Conservation (phyloP, 2,113 vertebrate genomes). For the Miniopterus natalensis region DNA sequence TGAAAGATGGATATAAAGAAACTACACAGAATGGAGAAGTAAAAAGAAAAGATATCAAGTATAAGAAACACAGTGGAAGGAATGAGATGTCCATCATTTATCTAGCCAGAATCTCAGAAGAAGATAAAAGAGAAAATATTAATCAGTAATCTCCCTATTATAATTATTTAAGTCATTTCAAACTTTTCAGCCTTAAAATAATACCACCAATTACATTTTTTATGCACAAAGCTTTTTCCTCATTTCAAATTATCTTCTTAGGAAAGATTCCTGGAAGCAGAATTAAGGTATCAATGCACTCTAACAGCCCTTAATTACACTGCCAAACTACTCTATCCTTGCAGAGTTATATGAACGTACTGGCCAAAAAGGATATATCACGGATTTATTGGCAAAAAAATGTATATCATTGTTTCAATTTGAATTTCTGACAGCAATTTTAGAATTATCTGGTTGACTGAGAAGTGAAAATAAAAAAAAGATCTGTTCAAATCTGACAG, state of each 20-base stretch:
- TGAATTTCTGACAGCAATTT: constrained; percentile 23
- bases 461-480: neutral
- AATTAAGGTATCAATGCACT: neutral
- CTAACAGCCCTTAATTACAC: neutral
- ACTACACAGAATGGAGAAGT: neutral
- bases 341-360: neutral
- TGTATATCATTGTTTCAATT: neutral
- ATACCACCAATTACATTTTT: neutral
- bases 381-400: constrained; percentile 1
- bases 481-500: neutral
- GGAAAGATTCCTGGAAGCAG: constrained; percentile 2
- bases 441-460: neutral
- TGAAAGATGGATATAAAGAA: neutral
- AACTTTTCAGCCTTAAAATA: neutral
- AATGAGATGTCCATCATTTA: neutral
- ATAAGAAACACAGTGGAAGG: neutral
- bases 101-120: neutral
- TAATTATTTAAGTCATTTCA: neutral
- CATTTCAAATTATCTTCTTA: constrained; percentile 37
- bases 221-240: neutral
- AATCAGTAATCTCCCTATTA: neutral
- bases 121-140: constrained; percentile 28
- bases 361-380: neutral
- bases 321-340: neutral
- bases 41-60: neutral